These are phyloP conservation scores for Muscina levida DNA, from an alignment of 2,888 invertebrate genomes.

Conservation along the genomic window DNA sequence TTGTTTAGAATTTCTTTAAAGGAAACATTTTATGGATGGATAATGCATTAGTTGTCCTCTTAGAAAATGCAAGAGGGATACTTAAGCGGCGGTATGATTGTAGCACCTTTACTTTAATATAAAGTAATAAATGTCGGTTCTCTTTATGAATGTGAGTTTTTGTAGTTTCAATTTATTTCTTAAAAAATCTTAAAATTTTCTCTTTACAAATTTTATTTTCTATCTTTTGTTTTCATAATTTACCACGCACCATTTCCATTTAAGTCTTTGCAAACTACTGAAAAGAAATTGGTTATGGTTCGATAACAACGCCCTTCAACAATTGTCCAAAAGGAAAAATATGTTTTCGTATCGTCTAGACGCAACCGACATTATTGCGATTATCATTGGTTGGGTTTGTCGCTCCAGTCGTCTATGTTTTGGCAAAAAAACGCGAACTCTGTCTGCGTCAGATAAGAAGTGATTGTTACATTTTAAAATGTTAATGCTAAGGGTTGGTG, in stretches of 20 bases:
- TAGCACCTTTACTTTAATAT: too few species aligned
- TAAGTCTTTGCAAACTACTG: constrained; percentile 13
- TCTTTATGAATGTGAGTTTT: too few species aligned
- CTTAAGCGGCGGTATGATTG: too few species aligned
- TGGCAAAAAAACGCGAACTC: neutral
- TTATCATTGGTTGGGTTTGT: constrained; percentile 8
- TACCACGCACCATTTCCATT: neutral
- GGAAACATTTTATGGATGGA: too few species aligned
- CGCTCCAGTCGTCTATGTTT: constrained; percentile 4
- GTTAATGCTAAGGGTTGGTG: neutral
- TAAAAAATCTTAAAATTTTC: too few species aligned
- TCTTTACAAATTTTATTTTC: too few species aligned
- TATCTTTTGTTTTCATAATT: constrained; percentile 13
- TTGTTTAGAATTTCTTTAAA: neutral
- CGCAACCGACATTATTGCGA: constrained; percentile 11
- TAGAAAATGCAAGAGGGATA: neutral
- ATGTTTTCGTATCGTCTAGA: constrained; percentile 18
- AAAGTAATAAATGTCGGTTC: too few species aligned
- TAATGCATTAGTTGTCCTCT: constrained; percentile 1
- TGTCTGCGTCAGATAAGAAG: neutral
- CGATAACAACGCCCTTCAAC: neutral
- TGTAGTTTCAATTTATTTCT: too few species aligned
- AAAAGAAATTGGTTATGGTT: constrained; percentile 16
- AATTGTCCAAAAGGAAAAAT: neutral
- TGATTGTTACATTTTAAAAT: neutral